Evolutionary conservation across 2,113 vertebrate genomes (phyloP).

Genomic region (Stegostoma tigrinum): DNA sequence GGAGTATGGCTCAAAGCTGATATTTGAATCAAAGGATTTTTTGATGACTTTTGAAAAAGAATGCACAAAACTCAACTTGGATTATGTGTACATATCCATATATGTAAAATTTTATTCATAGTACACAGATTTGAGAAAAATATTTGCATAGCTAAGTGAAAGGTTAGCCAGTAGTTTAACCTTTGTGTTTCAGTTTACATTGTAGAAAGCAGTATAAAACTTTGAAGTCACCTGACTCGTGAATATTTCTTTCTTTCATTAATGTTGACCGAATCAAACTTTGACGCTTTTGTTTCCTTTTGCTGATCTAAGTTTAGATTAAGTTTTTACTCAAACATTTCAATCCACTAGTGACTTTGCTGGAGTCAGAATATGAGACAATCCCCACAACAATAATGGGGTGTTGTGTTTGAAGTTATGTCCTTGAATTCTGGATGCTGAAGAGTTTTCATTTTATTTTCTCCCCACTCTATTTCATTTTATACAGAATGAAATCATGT

Average conservation of each 20-base stretch:
- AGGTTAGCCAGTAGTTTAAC: not conserved
- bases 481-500: not conserved
- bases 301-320: slow-evolving; percentile 16
- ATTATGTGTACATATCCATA: not conserved
- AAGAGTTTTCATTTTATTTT: slow-evolving; percentile 36
- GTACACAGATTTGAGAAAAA: not conserved
- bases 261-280: not conserved
- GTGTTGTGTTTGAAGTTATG: slow-evolving; percentile 42
- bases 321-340: not conserved
- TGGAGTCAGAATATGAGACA: not conserved
- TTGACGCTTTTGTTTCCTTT: not conserved
- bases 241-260: slow-evolving; percentile 18
- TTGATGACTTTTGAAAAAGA: not conserved
- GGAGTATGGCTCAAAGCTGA: not conserved
- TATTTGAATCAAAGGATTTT: not conserved
- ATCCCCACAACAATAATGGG: slow-evolving; percentile 32
- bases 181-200: not conserved
- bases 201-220: not conserved
- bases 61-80: not conserved
- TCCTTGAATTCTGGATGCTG: slow-evolving; percentile 43
- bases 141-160: not conserved
- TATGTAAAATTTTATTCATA: not conserved
- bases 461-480: not conserved
- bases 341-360: not conserved
- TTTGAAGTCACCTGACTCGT: not conserved